A percentile compares a stretch with the other conserved stretches of the same genome.
Evolutionary conservation across 2,797 vertebrate species (phyloP).

Genomic region (Astyanax mexicanus): DNA sequence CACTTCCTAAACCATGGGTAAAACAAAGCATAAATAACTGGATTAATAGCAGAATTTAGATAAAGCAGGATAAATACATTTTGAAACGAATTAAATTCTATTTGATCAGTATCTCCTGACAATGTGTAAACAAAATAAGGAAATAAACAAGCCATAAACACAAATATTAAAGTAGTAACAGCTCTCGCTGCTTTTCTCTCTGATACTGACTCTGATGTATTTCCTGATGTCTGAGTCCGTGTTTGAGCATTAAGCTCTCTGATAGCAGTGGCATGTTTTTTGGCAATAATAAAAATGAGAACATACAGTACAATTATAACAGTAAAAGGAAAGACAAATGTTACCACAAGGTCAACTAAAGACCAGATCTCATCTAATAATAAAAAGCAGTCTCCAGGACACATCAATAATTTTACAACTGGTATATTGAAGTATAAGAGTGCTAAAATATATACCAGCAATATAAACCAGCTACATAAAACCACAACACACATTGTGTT

Average conservation of each 20-base stretch:
- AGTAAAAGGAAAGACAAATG: not conserved
- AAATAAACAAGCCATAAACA: slow-evolving; percentile 39
- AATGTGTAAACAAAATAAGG: slow-evolving; percentile 41
- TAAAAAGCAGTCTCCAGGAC: not conserved
- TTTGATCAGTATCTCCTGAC: not conserved
- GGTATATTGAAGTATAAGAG: not conserved
- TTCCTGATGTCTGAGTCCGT: not conserved
- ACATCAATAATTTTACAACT: not conserved
- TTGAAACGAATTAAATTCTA: not conserved
- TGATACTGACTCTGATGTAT: not conserved
- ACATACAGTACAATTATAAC: not conserved
- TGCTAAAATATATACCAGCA: not conserved
- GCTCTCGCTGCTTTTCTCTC: slow-evolving; percentile 35
- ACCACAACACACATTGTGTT: not conserved
- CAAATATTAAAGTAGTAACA: slow-evolving; percentile 37
- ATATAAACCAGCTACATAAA: not conserved
- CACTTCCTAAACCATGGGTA: not conserved
- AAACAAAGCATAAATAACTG: slow-evolving; percentile 13
- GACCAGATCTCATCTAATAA: not conserved
- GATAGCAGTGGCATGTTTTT: slow-evolving; percentile 15
- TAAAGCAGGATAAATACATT: not conserved
- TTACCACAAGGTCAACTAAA: not conserved
- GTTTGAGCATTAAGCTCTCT: not conserved
- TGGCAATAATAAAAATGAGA: not conserved
- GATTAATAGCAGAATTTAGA: slow-evolving; percentile 26